Evolutionary conservation across 2,888 invertebrate species (phyloP).

Genomic region (Dexiosoma caninum): DNA sequence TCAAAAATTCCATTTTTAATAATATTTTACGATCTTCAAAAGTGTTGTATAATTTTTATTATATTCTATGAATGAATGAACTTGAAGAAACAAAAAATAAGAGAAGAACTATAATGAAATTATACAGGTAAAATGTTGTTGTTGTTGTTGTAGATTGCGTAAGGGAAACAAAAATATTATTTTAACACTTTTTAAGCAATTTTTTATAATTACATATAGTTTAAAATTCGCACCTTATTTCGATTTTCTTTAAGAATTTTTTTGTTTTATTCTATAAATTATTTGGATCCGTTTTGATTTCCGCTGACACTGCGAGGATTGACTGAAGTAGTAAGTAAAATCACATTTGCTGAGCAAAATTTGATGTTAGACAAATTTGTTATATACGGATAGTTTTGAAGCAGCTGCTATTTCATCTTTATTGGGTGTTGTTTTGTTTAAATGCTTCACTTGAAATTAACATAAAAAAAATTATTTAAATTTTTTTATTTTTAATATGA

Average conservation of each 20-base stretch:
- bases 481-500: background rate
- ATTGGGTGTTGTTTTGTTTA: background rate
- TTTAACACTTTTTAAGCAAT: background rate
- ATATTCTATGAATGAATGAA: conserved; percentile 31
- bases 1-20: conserved; percentile 55
- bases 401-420: conserved; percentile 2
- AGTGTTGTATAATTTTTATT: conserved; percentile 50
- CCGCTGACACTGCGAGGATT: background rate
- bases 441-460: conserved; percentile 29
- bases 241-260: background rate
- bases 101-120: conserved; percentile 40
- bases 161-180: conserved; percentile 10
- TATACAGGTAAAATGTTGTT: conserved; percentile 31
- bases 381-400: background rate
- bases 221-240: conserved; percentile 36
- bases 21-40: conserved; percentile 17
- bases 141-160: background rate
- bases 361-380: background rate
- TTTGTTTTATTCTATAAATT: background rate
- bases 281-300: background rate
- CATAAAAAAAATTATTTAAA: conserved; percentile 2
- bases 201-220: background rate
- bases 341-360: background rate
- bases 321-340: background rate
- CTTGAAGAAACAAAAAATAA: conserved; percentile 40